phyloP scores from a whole-genome alignment of 1,140 invertebrate genomes.

The Dryas iulia region DNA sequence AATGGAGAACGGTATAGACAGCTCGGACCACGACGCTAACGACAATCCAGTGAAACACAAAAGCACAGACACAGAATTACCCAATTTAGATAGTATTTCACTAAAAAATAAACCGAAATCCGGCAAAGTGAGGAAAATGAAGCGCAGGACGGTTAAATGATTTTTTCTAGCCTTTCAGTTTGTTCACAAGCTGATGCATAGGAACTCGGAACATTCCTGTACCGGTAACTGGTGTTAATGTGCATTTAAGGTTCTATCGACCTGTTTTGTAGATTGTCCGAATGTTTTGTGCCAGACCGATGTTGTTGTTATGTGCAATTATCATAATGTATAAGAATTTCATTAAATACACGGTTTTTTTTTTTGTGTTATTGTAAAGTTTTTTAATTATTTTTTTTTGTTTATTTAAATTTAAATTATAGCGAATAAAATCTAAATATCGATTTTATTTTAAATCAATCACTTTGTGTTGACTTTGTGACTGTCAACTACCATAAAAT shows the following conservation, averaged over 20 bases:
- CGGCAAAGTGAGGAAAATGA: constrained; percentile 65
- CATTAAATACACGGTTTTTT: neutral
- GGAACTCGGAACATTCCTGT: constrained; percentile 44
- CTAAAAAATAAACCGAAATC: constrained; percentile 54
- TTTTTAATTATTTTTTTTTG: too few relatives aligned
- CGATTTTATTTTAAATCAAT: neutral
- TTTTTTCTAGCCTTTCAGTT: constrained; percentile 70
- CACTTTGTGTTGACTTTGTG: too few relatives aligned
- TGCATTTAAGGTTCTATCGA: constrained; percentile 33
- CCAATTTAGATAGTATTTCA: constrained; percentile 61
- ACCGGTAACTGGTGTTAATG: constrained; percentile 53
- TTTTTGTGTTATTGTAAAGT: neutral
- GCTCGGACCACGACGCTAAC: constrained; percentile 62
- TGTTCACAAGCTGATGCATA: constrained; percentile 61
- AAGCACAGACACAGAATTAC: constrained; percentile 48
- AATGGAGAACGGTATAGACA: constrained; percentile 63
- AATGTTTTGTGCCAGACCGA: neutral
- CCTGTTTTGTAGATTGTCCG: neutral
- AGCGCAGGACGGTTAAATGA: constrained; percentile 74
- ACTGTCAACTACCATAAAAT: too few relatives aligned
- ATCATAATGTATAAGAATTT: neutral
- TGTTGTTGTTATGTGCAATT: neutral
- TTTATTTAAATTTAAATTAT: too few relatives aligned
- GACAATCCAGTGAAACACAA: constrained; percentile 46
- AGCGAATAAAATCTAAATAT: neutral